Percentiles rank a stretch among this genome's conserved stretches.
Conservation (phyloP, 2,888 invertebrate species). For the Adineta ricciae region DNA sequence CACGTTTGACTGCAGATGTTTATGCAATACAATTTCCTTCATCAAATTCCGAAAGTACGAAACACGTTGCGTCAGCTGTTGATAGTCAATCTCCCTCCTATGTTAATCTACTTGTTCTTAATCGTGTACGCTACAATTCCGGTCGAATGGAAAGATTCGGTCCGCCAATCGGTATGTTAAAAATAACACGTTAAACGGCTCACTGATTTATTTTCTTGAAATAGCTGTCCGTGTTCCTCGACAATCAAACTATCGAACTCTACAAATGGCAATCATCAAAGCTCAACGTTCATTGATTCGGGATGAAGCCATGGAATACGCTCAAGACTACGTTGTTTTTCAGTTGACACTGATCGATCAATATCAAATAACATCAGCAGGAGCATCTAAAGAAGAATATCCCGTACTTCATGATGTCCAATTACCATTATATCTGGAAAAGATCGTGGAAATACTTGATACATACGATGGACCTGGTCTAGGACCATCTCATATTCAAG, state of each 20-base stretch:
- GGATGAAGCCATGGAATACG: not conserved
- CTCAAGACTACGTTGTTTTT: not conserved
- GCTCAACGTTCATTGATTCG: not conserved
- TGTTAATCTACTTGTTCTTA: slow-evolving; percentile 19
- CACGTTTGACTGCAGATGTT: not conserved
- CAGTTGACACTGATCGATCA: not conserved
- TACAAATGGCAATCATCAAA: slow-evolving; percentile 18
- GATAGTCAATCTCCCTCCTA: not conserved
- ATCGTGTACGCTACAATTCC: not conserved
- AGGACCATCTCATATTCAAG: slow-evolving; percentile 2
- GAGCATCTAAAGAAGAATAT: not conserved
- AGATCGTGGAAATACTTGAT: slow-evolving; percentile 4
- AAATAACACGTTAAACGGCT: not conserved
- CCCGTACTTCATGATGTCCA: not conserved
- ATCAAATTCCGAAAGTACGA: not conserved
- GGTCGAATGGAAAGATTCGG: not conserved
- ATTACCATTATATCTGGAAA: not conserved
- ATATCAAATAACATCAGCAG: not conserved
- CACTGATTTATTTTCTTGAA: not conserved
- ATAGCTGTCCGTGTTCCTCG: slow-evolving; percentile 6
- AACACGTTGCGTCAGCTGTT: not conserved
- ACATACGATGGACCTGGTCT: not conserved
- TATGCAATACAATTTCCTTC: slow-evolving; percentile 19
- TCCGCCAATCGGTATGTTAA: not conserved
- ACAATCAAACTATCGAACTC: not conserved